These are phyloP conservation scores for Melinopterus prodromus DNA, from an alignment of 2,888 invertebrate species.

Conservation along the genomic window DNA sequence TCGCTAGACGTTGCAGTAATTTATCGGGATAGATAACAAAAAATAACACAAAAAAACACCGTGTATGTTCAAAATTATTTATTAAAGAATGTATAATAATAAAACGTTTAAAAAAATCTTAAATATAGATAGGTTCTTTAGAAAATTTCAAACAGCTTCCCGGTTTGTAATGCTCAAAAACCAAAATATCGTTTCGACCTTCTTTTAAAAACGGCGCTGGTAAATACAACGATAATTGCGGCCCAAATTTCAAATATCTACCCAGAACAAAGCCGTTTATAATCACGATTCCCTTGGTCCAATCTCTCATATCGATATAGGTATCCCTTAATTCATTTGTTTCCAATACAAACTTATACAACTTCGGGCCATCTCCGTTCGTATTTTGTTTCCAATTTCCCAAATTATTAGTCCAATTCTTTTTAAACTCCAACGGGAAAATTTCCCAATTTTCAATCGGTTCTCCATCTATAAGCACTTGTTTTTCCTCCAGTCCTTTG, in stretches of 20 bases:
- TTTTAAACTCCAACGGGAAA: constrained; percentile 64
- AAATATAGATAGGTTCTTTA: constrained; percentile 43
- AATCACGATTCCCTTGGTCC: constrained; percentile 85
- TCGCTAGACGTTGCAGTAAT: too few relatives aligned
- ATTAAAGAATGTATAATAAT: too few relatives aligned
- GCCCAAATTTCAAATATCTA: constrained; percentile 83
- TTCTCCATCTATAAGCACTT: constrained; percentile 59
- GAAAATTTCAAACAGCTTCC: constrained; percentile 44
- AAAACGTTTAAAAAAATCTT: neutral
- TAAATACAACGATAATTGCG: constrained; percentile 82
- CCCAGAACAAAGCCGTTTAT: constrained; percentile 86
- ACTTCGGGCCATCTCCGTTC: constrained; percentile 60
- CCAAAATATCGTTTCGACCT: constrained; percentile 57
- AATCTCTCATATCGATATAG: constrained; percentile 74
- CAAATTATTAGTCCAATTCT: constrained; percentile 55
- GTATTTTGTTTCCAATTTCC: constrained; percentile 46
- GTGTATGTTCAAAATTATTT: neutral
- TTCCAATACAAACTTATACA: constrained; percentile 63
- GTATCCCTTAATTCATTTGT: constrained; percentile 69
- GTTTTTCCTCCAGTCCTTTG: constrained; percentile 60
- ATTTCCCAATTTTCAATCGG: constrained; percentile 60
- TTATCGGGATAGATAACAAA: too few relatives aligned
- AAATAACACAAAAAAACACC: neutral
- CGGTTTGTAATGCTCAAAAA: constrained; percentile 53
- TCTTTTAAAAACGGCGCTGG: constrained; percentile 74